phyloP scores from a whole-genome alignment of 2,113 vertebrate species.

The Rhizomys pruinosus region DNA sequence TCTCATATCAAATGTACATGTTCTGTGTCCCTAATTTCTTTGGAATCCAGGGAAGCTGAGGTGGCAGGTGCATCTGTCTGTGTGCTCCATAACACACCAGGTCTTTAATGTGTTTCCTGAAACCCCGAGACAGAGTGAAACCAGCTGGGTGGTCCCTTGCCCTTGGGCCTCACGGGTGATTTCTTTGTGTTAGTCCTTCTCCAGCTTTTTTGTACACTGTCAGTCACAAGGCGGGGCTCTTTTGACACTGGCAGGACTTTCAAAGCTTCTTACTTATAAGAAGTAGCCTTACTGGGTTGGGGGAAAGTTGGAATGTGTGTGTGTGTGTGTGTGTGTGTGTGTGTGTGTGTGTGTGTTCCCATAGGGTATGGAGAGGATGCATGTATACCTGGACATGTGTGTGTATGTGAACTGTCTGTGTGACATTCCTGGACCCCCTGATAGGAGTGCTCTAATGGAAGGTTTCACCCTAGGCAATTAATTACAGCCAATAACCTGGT shows the following conservation, averaged over 20 bases:
- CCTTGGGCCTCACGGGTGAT: background rate
- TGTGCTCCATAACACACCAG: background rate
- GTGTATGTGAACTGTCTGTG: background rate
- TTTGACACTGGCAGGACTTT: background rate
- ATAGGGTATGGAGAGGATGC: background rate
- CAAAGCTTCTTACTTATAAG: background rate
- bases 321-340: background rate
- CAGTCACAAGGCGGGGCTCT: background rate
- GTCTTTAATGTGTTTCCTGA: background rate
- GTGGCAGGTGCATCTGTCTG: background rate
- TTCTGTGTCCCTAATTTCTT: background rate
- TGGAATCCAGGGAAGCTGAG: background rate
- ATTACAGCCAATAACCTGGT: accelerated
- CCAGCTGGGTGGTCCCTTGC: too few species aligned
- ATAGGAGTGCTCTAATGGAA: too few species aligned
- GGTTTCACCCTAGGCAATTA: too few species aligned
- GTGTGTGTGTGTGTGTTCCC: background rate
- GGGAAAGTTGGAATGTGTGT: background rate
- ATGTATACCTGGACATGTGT: too few species aligned
- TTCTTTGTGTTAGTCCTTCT: background rate
- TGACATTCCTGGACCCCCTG: accelerated
- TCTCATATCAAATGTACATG: background rate
- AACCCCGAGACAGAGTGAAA: background rate
- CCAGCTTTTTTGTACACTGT: background rate
- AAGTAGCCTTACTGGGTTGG: background rate